phyloP scores from a whole-genome alignment of 2,113 vertebrate genomes.

The Beaufortia kweichowensis region DNA sequence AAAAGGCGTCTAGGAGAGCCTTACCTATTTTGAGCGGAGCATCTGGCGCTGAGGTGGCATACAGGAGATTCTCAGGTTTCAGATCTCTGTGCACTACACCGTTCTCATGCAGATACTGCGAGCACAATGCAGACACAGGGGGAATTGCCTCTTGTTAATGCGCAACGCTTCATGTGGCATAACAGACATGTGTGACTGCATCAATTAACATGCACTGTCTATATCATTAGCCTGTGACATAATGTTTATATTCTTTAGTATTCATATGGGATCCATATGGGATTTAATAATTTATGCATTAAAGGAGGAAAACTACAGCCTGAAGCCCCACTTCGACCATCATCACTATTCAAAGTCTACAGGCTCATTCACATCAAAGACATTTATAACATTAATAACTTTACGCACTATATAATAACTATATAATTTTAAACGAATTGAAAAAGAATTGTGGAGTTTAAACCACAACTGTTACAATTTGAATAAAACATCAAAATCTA shows the following conservation, averaged over 20 bases:
- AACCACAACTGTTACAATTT: too few relatives aligned
- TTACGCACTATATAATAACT: too few relatives aligned
- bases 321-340: too few relatives aligned
- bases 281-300: too few relatives aligned
- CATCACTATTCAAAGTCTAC: too few relatives aligned
- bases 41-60: constrained; percentile 84
- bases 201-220: constrained; percentile 3
- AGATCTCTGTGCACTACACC: constrained; percentile 87
- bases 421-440: too few relatives aligned
- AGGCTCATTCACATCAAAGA: too few relatives aligned
- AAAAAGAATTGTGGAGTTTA: too few relatives aligned
- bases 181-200: not conserved
- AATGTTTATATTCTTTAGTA: constrained; percentile 11
- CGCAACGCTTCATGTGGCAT: not conserved
- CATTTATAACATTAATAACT: too few relatives aligned
- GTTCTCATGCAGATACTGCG: constrained; percentile 86
- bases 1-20: constrained; percentile 22
- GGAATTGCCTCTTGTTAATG: constrained; percentile 11
- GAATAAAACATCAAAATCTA: too few relatives aligned
- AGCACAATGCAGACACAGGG: constrained; percentile 42
- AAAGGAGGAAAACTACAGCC: too few relatives aligned
- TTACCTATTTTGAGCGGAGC: constrained; percentile 86
- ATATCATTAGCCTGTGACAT: not conserved
- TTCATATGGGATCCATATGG: not conserved
- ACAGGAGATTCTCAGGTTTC: constrained; percentile 87